These are phyloP conservation scores for Lutjanus campechanus DNA, from an alignment of 2,797 vertebrate genomes.

Conservation along the genomic window DNA sequence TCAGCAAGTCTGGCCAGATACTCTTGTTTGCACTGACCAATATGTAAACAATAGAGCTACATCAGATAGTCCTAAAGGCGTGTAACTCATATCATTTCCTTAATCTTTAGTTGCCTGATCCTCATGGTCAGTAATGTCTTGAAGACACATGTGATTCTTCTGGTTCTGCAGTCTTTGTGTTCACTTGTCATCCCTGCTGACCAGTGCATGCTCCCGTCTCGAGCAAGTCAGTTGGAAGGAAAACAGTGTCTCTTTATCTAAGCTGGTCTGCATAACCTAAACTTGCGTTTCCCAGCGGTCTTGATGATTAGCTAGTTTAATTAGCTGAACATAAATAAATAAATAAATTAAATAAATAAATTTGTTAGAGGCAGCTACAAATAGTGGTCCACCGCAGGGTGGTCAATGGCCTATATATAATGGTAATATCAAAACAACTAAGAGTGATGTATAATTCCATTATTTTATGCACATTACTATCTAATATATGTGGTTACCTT, in stretches of 20 bases:
- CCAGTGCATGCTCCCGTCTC: background rate
- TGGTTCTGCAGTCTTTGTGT: constrained; percentile 1
- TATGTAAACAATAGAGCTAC: background rate
- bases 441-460: too few relatives aligned
- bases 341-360: too few relatives aligned
- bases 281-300: background rate
- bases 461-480: too few relatives aligned
- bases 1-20: background rate
- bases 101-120: background rate
- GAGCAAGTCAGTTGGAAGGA: background rate
- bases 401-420: too few relatives aligned
- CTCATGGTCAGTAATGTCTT: background rate
- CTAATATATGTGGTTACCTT: too few relatives aligned
- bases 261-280: background rate
- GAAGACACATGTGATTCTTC: background rate
- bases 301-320: background rate
- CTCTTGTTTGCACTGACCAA: background rate
- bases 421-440: too few relatives aligned
- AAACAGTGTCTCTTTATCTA: constrained; percentile 1
- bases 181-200: background rate
- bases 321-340: background rate
- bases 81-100: background rate
- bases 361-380: too few relatives aligned
- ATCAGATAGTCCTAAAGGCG: background rate
- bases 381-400: too few relatives aligned